Conservation (phyloP, 2,113 vertebrate species). For the Fukomys damarensis region DNA sequence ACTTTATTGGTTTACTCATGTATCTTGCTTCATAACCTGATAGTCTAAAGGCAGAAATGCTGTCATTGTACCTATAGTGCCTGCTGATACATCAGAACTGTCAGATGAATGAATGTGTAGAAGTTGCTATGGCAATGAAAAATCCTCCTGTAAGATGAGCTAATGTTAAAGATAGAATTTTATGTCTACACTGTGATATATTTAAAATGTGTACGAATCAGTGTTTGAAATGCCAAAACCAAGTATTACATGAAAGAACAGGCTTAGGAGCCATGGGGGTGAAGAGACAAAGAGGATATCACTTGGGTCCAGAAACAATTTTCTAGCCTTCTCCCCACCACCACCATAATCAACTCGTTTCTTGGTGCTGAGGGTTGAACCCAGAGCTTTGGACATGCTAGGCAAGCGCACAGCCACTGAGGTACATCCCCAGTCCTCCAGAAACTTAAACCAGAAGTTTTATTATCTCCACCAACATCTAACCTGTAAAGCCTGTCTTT, state of each 20-base stretch:
- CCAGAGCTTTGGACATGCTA: background rate
- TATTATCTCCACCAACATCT: background rate
- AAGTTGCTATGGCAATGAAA: background rate
- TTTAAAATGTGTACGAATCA: background rate
- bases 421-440: background rate
- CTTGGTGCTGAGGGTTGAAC: background rate
- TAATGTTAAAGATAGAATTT: background rate
- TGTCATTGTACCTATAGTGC: background rate
- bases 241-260: background rate
- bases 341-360: no score
- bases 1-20: background rate
- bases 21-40: background rate
- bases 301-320: background rate
- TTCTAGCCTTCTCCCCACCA: background rate
- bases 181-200: background rate
- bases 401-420: background rate
- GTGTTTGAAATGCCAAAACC: background rate
- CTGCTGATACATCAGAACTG: background rate
- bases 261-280: background rate
- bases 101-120: background rate
- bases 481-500: background rate
- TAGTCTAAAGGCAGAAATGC: background rate
- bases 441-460: background rate
- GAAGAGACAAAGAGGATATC: background rate
- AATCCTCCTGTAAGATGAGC: background rate